Evolutionary conservation across 23 tunicate species (phyloP), one percentile per base, ranked within the genome.

Genomic region (Clavelina lepadiformis): DNA sequence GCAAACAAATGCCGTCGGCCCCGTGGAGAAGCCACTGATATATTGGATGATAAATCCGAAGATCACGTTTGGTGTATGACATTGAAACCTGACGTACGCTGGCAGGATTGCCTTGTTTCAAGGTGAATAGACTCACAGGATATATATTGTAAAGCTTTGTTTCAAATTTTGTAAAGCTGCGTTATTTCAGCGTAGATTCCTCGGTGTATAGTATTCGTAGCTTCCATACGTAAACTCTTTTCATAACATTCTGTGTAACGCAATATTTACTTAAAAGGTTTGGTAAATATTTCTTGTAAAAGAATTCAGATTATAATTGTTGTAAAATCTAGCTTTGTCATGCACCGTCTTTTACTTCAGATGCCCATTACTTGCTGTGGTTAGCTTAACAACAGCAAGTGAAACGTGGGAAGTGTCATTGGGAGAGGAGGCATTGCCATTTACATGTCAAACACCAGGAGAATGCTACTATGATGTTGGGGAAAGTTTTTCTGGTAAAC

Each of bases 51-150:
- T 13, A 58, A 67, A 2, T n/a, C 19, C 6, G 77, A 59, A 21
- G 85, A 87, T 61, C 62, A 53, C 20, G 61, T 82, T 11, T 87
- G 82, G 82, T 87, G 96, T 50, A 68, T 87, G 67, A 87, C 96
- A 5, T 28, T 74, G 15, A 44, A 80, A 28, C 86, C 96, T 2
- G 54, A 30, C 8, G 51, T 58, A 27, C 77, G 61, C 22, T 87
- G 96, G 96, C 86, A 87, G 45, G 76, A 79, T 31, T 87, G 96
- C 53, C 33, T 51, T n/a, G 96, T 87, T 1, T 72, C 87, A 23
- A 79, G 58, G 96, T 87, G 44, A n/a, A n/a, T n/a, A n/a, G n/a
- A n/a, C n/a, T n/a, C n/a, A n/a, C n/a, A n/a, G n/a, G n/a, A n/a
- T n/a, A n/a, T n/a, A n/a, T n/a, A n/a, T n/a, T n/a, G n/a, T n/a